These are phyloP conservation scores for Brachionus rubens DNA, from an alignment of 1,140 invertebrate species.

Conservation along the genomic window DNA sequence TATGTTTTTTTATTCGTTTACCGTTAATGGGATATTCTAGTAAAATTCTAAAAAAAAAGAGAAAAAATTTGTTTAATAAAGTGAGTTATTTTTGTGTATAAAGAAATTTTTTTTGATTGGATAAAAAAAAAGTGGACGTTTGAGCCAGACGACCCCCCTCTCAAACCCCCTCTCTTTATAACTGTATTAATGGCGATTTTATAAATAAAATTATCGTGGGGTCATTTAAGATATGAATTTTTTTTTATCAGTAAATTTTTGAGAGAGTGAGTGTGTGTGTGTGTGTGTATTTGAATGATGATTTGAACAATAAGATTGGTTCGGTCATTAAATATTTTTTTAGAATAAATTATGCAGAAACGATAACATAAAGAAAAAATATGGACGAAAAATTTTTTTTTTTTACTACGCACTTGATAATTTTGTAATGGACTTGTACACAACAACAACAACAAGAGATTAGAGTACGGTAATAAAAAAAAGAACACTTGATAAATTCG, in stretches of 20 bases:
- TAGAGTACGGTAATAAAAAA: conserved; percentile 24
- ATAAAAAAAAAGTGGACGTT: not conserved
- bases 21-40: too few relatives aligned
- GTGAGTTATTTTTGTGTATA: not conserved
- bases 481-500: conserved; percentile 30
- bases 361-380: not conserved
- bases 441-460: not conserved
- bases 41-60: conserved; percentile 7
- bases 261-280: too few relatives aligned
- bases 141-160: not conserved
- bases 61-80: conserved; percentile 24
- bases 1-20: too few relatives aligned
- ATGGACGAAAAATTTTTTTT: not conserved
- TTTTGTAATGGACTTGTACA: not conserved
- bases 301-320: not conserved
- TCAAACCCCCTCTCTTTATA: not conserved
- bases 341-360: conserved; percentile 14
- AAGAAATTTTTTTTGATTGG: not conserved
- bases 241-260: not conserved
- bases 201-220: conserved; percentile 15
- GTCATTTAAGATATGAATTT: conserved; percentile 38
- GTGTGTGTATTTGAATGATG: not conserved
- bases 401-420: conserved; percentile 26
- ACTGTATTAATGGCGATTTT: conserved; percentile 22
- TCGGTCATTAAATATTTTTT: not conserved